A percentile compares a stretch with the other conserved stretches of the same genome.
phyloP scores from a whole-genome alignment of 2,113 vertebrate species.

The Sula dactylatra region DNA sequence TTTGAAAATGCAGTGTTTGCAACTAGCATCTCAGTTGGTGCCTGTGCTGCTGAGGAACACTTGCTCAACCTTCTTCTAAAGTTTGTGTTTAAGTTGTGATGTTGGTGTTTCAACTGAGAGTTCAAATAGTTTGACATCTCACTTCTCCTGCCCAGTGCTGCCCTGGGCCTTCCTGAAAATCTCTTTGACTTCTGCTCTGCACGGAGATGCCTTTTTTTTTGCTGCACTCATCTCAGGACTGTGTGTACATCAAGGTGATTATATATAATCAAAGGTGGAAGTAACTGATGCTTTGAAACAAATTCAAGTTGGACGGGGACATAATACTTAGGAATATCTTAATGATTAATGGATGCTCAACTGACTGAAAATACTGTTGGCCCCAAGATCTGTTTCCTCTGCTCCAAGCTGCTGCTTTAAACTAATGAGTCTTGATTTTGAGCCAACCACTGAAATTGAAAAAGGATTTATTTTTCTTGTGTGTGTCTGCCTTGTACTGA shows the following conservation, averaged over 20 bases:
- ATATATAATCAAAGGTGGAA: not conserved
- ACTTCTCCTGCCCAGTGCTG: not conserved
- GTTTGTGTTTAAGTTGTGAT: not conserved
- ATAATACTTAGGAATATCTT: not conserved
- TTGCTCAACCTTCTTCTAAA: not conserved
- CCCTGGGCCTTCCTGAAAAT: not conserved
- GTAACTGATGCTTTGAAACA: not conserved
- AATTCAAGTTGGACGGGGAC: not conserved
- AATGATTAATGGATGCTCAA: conserved; percentile 6
- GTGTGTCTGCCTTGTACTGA: not conserved
- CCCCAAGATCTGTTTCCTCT: conserved; percentile 13
- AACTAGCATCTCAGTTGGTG: not conserved
- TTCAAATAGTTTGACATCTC: not conserved
- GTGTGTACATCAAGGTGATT: not conserved
- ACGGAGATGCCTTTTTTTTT: not conserved
- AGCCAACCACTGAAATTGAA: conserved; percentile 30
- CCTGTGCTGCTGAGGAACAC: not conserved
- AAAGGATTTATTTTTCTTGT: conserved; percentile 37
- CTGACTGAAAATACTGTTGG: conserved; percentile 17
- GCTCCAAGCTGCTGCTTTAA: conserved; percentile 21
- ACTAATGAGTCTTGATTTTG: conserved; percentile 30
- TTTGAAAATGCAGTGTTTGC: not conserved
- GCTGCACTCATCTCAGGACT: not conserved
- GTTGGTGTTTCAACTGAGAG: not conserved
- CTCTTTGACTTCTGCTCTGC: not conserved